Percentiles rank a stretch among this genome's conserved stretches.
These are phyloP conservation scores for Chouioia cunea DNA, from an alignment of 2,888 invertebrate genomes.

Conservation along the genomic window DNA sequence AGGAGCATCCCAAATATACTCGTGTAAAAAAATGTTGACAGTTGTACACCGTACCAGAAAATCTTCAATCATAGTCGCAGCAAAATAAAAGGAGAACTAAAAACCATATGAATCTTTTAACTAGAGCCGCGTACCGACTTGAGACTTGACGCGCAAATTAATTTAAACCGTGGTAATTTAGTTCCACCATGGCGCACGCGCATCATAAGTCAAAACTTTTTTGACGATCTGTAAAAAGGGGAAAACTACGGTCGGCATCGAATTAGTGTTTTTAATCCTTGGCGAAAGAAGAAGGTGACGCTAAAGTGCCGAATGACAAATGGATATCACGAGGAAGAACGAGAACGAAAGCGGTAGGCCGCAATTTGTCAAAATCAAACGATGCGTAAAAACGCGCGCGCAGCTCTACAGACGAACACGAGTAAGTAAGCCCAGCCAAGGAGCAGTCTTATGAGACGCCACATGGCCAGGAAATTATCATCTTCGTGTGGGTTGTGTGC, in stretches of 20 bases:
- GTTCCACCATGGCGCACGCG: slow-evolving; percentile 9
- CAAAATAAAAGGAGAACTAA: too few relatives aligned
- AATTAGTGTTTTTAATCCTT: slow-evolving; percentile 42
- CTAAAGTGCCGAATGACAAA: slow-evolving; percentile 42
- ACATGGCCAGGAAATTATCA: slow-evolving; percentile 63
- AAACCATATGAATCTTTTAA: slow-evolving; percentile 13
- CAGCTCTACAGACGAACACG: slow-evolving; percentile 27
- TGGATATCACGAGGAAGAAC: slow-evolving; percentile 23
- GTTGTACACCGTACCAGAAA: too few relatives aligned
- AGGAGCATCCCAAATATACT: too few relatives aligned
- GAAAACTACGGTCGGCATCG: slow-evolving; percentile 17
- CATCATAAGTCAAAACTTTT: slow-evolving; percentile 41
- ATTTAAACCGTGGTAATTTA: slow-evolving; percentile 26
- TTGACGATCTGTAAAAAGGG: slow-evolving; percentile 37
- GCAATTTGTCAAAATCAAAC: slow-evolving; percentile 54
- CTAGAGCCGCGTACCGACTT: neutral
- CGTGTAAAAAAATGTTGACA: too few relatives aligned
- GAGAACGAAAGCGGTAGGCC: slow-evolving; percentile 3
- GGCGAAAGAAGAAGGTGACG: slow-evolving; percentile 3
- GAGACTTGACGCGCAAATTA: slow-evolving; percentile 28
- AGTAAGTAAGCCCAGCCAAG: slow-evolving; percentile 49
- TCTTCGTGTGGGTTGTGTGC: slow-evolving; percentile 41
- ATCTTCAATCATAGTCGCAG: too few relatives aligned
- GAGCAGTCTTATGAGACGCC: slow-evolving; percentile 60
- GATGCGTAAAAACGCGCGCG: slow-evolving; percentile 30